Percentiles rank a stretch among this genome's conserved stretches.
Conservation (phyloP, 2,113 vertebrate species). For the Chlamydotis undulata region DNA sequence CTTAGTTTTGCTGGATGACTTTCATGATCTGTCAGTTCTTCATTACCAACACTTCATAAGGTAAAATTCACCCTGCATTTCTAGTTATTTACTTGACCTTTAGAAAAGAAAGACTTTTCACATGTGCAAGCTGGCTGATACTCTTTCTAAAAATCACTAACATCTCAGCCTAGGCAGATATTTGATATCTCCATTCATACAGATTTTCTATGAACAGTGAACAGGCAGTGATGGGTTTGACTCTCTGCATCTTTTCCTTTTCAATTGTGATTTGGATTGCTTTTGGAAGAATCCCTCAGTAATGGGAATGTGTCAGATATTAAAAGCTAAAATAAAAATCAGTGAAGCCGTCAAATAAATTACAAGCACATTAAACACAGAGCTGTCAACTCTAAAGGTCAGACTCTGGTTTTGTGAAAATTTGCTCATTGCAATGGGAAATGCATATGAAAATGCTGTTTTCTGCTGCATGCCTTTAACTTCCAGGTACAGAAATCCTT, state of each 20-base stretch:
- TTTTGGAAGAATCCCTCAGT: conserved; percentile 4
- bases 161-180: neutral
- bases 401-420: conserved; percentile 25
- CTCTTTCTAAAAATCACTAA: neutral
- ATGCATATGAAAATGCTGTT: neutral
- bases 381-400: conserved; percentile 63
- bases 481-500: conserved; percentile 18
- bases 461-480: conserved; percentile 22
- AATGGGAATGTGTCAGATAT: neutral
- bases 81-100: conserved; percentile 14
- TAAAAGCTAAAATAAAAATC: conserved; percentile 34
- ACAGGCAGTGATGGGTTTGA: neutral
- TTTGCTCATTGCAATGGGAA: neutral
- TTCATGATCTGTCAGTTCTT: neutral
- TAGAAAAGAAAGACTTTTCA: neutral
- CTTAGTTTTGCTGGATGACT: neutral
- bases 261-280: neutral
- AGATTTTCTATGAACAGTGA: neutral
- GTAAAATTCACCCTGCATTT: neutral
- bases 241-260: neutral
- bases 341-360: conserved; percentile 39
- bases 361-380: neutral
- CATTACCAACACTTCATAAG: neutral
- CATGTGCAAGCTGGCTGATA: neutral
- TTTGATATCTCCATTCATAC: neutral